Conservation (phyloP, 2,113 vertebrate genomes). For the Chaetorhynchus papuensis region DNA sequence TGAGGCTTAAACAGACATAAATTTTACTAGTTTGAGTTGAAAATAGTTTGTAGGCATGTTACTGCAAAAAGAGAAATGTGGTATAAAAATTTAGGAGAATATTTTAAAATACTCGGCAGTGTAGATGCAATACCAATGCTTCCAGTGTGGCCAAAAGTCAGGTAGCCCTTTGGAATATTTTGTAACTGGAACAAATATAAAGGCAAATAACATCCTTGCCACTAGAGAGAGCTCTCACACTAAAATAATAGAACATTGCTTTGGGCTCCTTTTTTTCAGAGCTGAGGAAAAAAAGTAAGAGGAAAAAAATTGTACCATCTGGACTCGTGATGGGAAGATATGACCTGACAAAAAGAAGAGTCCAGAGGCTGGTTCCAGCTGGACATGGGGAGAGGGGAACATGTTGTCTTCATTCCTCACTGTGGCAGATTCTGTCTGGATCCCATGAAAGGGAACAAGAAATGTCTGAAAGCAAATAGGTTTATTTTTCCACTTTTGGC, state of each 20-base stretch:
- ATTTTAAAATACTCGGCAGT: background rate
- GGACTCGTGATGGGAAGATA: slow-evolving; percentile 58
- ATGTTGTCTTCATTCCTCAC: slow-evolving; percentile 27
- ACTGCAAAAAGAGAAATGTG: background rate
- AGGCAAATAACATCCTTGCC: slow-evolving; percentile 43
- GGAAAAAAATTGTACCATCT: slow-evolving; percentile 43
- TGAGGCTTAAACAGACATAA: background rate
- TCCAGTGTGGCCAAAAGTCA: background rate
- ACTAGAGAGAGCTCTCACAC: slow-evolving; percentile 59
- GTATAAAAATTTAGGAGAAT: background rate
- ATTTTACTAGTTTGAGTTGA: background rate
- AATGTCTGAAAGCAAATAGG: background rate
- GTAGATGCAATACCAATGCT: background rate
- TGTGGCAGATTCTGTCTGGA: background rate
- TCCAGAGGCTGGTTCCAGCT: slow-evolving; percentile 61
- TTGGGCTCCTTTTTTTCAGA: background rate
- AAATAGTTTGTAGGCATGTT: background rate
- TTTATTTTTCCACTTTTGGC: slow-evolving; percentile 1
- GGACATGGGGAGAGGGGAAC: slow-evolving; percentile 34
- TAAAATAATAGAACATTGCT: slow-evolving; percentile 16
- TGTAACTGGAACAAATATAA: background rate
- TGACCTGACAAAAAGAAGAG: slow-evolving; percentile 59
- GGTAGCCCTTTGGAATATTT: background rate
- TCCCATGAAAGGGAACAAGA: background rate
- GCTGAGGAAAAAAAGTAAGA: background rate